Base-by-base conservation (phyloP, 2,888 invertebrate genomes). In the Pheosia gnoma region DNA sequence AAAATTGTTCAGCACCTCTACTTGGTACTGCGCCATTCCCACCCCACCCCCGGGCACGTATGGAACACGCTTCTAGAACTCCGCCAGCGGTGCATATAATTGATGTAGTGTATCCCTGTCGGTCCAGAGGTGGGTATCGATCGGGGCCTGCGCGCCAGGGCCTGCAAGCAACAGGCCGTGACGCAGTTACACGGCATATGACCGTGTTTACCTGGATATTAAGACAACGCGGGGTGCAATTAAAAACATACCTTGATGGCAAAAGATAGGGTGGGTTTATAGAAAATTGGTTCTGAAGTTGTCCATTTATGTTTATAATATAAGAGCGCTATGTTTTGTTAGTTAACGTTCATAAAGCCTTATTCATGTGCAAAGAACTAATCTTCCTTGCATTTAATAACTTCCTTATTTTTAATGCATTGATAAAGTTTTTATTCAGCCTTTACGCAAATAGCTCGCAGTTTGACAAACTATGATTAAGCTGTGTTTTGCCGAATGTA, bases 131-230 rank as follows among this genome's bases (percentile, higher is more conserved):
- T 47, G 61, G 59, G 69, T 85, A 87, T 88, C 79, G 88, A 87
- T 87, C 83, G 77, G 72, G 74, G 81, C 86, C 87, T 88, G 89
- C 88, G 89, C 89, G 79, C 65, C 62, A 5, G 54, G 43, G 60
- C 71, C 60, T 78, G 79, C 82, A 78, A 80, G 77, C 84, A 83
- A 84, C 84, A 84, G 82, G 82, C 82, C 75, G 68, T 85, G 85
- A 85, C 86, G 87, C 85, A 85, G 79, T 82, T 81, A 63, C 62
- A 62, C n/a, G 37, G 8, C 52, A 38, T 54, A 41, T 41, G 7
- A 2, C 41, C 43, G 9, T 8, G 43, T 43, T 43, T 43, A 43
- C 10, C 25, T 25, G 25, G 2, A 25, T 25, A 25, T 25, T 1
- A 25, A 25, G 25, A 25, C 25, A 2, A 25, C 25, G 25, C 25